Conservation (phyloP, 2,113 vertebrate species). For the Rhynchopsitta pachyrhyncha region DNA sequence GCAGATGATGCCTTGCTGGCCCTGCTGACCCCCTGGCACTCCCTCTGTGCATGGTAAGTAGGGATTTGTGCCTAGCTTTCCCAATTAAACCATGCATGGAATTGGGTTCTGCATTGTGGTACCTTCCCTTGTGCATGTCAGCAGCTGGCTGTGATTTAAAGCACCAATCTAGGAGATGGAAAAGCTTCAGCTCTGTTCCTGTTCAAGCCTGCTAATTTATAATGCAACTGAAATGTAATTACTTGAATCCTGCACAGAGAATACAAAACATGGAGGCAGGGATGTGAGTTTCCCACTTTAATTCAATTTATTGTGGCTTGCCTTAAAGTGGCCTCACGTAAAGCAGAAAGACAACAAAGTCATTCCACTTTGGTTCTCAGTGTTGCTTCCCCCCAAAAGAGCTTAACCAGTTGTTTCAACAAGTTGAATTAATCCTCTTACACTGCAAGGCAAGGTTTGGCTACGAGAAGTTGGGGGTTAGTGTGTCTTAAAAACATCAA, state of each 20-base stretch:
- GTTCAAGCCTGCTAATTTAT: neutral
- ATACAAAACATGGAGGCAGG: neutral
- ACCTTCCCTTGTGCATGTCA: neutral
- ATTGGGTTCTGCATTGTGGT: neutral
- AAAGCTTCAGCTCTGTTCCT: neutral
- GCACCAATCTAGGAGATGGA: neutral
- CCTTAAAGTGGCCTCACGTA: neutral
- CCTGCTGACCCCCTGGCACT: neutral
- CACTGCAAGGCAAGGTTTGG: neutral
- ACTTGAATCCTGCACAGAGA: neutral
- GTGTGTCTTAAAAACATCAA: neutral
- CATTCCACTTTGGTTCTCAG: neutral
- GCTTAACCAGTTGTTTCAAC: neutral
- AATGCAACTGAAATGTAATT: conserved; percentile 4
- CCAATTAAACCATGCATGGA: neutral
- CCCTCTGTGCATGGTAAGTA: conserved; percentile 11
- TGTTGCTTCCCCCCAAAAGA: neutral
- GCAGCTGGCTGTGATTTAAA: conserved; percentile 2
- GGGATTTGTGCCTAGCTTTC: neutral
- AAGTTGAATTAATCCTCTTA: neutral
- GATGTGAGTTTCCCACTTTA: neutral
- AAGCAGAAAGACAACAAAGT: neutral
- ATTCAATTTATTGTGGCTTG: neutral
- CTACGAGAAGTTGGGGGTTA: neutral
- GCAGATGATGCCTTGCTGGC: neutral